Evolutionary conservation across 2,113 vertebrate species (phyloP), one percentile per base, ranked within the genome.

Genomic region (Rafetus swinhoei): DNA sequence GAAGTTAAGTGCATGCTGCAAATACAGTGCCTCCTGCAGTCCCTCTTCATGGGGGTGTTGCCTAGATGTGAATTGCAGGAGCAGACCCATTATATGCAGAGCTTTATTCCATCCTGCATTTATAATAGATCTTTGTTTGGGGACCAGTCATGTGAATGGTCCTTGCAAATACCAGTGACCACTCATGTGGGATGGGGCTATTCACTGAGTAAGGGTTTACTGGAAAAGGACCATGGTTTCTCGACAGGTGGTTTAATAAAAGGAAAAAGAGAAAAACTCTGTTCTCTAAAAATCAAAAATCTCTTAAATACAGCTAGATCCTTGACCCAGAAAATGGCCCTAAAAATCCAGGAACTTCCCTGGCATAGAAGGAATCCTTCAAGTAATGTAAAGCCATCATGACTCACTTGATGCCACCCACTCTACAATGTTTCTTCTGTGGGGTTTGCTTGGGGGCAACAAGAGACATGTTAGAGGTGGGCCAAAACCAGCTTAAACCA

Each of bases 161-260:
- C 21, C 2, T 81, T 56, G 3, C 2, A 80, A 89, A 89, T 77
- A 69, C 83, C 84, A 35, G 27, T 7, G 2, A 35, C 60, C 84
- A 35, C 4, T 79, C 79, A 56, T 2, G 79, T 69, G 9, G 45
- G 56, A 6, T 59, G 90, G 24, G 1, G 1, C 72, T 90, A 27
- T 25, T 45, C 1, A 32, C 1, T 35, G 45, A 69, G 2, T 1
- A 85, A 88, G 2, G 0, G 2, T 39, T 25, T 1, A 1, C 39
- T 56, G 24, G 82, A 84, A 45, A 13, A 69, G 24, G 0, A 21
- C 2, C 39, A 93, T 90, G 1, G 1, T 76, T 92, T 89, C 39
- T 85, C 15, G 1, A 2, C 76, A 29, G 24, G 19, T 53, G 81
- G 90, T 29, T 56, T 89, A 76, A 18, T 81, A 6, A 79, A 56